phyloP scores from a whole-genome alignment of 2,113 vertebrate genomes.

The Entomyzon cyanotis region DNA sequence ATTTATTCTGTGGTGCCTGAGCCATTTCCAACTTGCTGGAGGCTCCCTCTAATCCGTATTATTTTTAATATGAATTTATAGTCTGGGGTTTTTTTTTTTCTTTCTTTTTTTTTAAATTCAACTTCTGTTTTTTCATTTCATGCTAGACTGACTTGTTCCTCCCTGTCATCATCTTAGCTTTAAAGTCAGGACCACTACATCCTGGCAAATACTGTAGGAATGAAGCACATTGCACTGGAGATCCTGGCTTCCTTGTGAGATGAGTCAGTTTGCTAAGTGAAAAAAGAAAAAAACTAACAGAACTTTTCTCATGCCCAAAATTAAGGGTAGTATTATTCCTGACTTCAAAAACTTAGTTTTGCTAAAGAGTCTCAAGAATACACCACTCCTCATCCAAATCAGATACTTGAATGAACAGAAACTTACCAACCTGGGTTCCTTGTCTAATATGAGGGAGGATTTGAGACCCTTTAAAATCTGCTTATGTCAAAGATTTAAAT shows the following conservation, averaged over 20 bases:
- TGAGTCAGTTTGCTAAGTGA: not conserved
- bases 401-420: not conserved
- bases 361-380: not conserved
- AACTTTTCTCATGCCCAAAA: not conserved
- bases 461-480: not conserved
- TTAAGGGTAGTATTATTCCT: not conserved
- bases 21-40: not conserved
- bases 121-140: not conserved
- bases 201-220: not conserved
- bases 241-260: not conserved
- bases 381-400: not conserved
- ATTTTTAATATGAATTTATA: not conserved
- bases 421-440: not conserved
- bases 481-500: not conserved
- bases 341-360: not conserved
- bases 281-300: not conserved
- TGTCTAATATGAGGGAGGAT: not conserved
- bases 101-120: not conserved
- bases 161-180: not conserved
- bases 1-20: not conserved
- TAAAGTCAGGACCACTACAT: not conserved
- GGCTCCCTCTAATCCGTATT: not conserved
- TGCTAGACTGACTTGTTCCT: not conserved
- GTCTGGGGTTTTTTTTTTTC: not conserved
- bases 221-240: not conserved